Evolutionary conservation across 2,113 vertebrate species (phyloP), one percentile per base, ranked within the genome.

Genomic region (Picathartes gymnocephalus): DNA sequence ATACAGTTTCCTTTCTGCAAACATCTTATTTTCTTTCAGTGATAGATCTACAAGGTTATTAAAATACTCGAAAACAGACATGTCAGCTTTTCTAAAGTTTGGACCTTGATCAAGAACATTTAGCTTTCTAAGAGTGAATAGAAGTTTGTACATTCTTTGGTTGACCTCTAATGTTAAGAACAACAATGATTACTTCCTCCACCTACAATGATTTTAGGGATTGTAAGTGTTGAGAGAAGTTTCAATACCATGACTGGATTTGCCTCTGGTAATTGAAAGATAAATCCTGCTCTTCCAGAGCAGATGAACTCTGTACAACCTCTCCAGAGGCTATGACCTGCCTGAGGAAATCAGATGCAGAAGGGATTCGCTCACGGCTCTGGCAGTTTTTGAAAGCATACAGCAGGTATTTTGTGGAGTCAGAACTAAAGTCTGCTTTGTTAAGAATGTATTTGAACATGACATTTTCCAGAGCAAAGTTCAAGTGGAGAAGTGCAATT

Each of bases 1-100:
- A 64, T 40, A 66, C 2, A 1, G 3, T 93, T 79, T 57, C 18
- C 12, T 57, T 81, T 86, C 42, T 57, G 53, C 45, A 65, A 94
- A 73, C 19, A 98, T 96, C 15, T 98, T 94, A 81, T 98, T 98
- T 96, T 98, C 97, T 58, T 95, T 91, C 2, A 98, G 93, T 10
- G 91, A 97, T 53, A 98, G 93, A 31, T 98, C 57, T 60, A 90
- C 81, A 21, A 98, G 1, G 3, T 96, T 76, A 24, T 72, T 40
- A 35, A 98, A 92, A 19, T 94, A 28, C 9, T 23, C 47, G 37
- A 98, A 98, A 62, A 97, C 28, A 18, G 24, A 48, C 17, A 96
- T 77, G 24, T 96, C 44, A 24, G 68, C 78, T 3, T 90, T 71
- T 61, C 97, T 98, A 58, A 98, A 98, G 22, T 98, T 98, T 27